Evolutionary conservation across 2,113 vertebrate species (phyloP), one percentile per base, ranked within the genome.

Genomic region (Poecilia latipinna): DNA sequence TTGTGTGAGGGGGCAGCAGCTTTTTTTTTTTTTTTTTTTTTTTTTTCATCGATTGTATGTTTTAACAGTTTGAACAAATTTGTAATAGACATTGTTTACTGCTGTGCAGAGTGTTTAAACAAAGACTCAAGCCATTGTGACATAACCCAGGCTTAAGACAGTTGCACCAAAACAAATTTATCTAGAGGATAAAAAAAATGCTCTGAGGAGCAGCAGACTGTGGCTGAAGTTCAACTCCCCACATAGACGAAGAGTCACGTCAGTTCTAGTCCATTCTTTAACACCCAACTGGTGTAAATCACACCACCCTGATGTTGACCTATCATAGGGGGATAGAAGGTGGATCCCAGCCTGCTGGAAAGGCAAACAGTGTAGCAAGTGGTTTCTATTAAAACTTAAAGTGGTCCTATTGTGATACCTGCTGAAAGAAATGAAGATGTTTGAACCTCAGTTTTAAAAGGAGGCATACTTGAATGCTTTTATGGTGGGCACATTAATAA

Each of bases 281-380:
- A 78, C 82, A 78, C 76, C 71, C 74, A 86, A 80, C 83, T 88
- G 84, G 39, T 85, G 84, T 88, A 86, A 86, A 86, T 91, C 85
- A 77, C 60, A 75, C n/a, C 12, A 28, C 3, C 61, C 29, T 72
- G 80, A 79, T 67, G 61, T 57, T 72, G 68, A 88, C 57, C 57
- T 63, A 61, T 84, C 78, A 73, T 44, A 17, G 64, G 72, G n/a
- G 72, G 79, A 12, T 19, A 22, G 51, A 79, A 22, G 29, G 71
- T 42, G 51, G 75, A 28, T 63, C 62, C 79, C 28, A 60, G 62
- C 68, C 72, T 60, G 54, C 39, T 77, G 29, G 51, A 79, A 82
- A 83, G 24, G 54, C 70, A 82, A 84, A 83, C 76, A 28, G 51
- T 63, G 57, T 17, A 22, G 39, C 72, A 72, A 61, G 17, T 64